These are phyloP conservation scores for Silurus aristotelis DNA, from an alignment of 2,797 vertebrate genomes.

Conservation along the genomic window DNA sequence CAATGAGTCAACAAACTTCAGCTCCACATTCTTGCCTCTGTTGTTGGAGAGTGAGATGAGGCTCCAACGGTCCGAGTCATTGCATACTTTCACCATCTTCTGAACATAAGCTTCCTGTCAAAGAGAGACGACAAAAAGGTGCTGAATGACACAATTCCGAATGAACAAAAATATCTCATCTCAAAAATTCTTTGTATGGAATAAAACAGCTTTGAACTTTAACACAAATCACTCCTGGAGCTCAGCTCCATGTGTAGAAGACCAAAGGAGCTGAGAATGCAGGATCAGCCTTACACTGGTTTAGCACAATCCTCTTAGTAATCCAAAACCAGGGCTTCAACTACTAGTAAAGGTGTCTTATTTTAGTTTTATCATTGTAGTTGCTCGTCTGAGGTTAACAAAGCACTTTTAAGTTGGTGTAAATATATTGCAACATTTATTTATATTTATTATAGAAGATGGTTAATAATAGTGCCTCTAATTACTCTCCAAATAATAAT, in stretches of 20 bases:
- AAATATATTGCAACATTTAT: background rate
- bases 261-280: slow-evolving; percentile 60
- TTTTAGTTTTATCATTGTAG: background rate
- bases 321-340: slow-evolving; percentile 64
- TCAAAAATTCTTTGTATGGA: background rate
- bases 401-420: background rate
- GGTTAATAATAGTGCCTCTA: background rate
- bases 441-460: background rate
- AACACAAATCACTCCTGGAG: background rate
- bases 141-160: slow-evolving; percentile 21
- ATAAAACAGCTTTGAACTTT: background rate
- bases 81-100: slow-evolving; percentile 99
- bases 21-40: slow-evolving; percentile 97
- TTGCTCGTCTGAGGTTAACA: background rate
- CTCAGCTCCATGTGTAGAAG: slow-evolving; percentile 19
- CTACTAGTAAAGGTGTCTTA: slow-evolving; percentile 59
- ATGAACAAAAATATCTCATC: background rate
- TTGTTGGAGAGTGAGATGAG: slow-evolving; percentile 99
- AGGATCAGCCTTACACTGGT: slow-evolving; percentile 70
- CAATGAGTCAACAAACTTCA: slow-evolving; percentile 98
- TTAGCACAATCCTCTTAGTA: slow-evolving; percentile 75
- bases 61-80: slow-evolving; percentile 98
- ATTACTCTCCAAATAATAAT: background rate
- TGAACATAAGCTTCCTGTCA: slow-evolving; percentile 96
- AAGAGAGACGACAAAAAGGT: slow-evolving; percentile 62